phyloP scores from a whole-genome alignment of 2,888 invertebrate species.

The Ctenicera cuprea region DNA sequence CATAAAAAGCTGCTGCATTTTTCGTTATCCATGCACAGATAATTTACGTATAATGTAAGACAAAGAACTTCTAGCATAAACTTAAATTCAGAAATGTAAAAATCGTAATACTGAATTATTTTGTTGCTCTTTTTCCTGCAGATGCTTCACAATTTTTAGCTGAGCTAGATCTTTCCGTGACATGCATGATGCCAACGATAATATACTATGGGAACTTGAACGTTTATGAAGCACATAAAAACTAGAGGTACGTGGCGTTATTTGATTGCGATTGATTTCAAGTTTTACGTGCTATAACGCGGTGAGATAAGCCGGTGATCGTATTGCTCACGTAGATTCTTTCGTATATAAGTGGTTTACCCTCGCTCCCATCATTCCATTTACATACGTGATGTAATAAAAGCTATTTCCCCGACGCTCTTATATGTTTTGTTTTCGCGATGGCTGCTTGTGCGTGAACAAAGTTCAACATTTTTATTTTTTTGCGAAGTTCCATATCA shows the following conservation, averaged over 20 bases:
- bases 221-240: conserved; percentile 37
- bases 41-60: no score
- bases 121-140: neutral
- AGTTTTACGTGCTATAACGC: conserved; percentile 43
- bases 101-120: neutral
- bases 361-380: conserved; percentile 56
- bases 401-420: conserved; percentile 54
- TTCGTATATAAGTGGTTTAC: conserved; percentile 55
- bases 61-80: no score
- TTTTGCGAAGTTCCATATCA: neutral
- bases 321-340: conserved; percentile 52
- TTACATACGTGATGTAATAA: conserved; percentile 61
- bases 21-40: no score
- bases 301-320: conserved; percentile 42
- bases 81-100: neutral
- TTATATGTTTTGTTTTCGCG: conserved; percentile 54
- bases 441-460: conserved; percentile 52
- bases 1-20: no score
- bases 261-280: conserved; percentile 50
- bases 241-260: conserved; percentile 39
- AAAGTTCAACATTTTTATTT: conserved; percentile 50
- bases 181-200: conserved; percentile 19
- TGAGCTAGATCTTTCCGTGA: conserved; percentile 12
- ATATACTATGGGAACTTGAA: conserved; percentile 14
- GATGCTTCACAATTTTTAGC: conserved; percentile 16